Conservation (phyloP, 2,797 vertebrate genomes). For the Falco naumanni region DNA sequence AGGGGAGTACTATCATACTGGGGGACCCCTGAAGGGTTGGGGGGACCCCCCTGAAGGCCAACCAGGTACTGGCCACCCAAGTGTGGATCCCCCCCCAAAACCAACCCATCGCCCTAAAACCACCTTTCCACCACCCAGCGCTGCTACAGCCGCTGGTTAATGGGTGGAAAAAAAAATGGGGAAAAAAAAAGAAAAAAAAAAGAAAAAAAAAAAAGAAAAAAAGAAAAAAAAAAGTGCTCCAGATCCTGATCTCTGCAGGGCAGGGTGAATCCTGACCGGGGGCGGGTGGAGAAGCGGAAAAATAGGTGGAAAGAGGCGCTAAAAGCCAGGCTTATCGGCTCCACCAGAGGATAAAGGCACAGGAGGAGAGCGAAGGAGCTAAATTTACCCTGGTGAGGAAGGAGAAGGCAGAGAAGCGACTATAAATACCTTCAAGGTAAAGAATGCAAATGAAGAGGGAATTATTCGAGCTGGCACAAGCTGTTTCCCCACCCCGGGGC, state of each 20-base stretch:
- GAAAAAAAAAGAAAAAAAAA: too few relatives aligned
- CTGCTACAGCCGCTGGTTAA: neutral
- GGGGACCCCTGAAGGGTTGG: too few relatives aligned
- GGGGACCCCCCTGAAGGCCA: neutral
- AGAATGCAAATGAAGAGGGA: constrained; percentile 31
- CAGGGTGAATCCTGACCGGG: rapidly evolving
- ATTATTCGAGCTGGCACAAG: neutral
- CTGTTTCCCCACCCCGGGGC: neutral
- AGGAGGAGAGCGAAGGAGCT: neutral
- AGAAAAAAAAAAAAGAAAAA: too few relatives aligned
- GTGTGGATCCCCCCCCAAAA: neutral
- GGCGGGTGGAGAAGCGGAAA: neutral
- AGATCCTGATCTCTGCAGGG: neutral
- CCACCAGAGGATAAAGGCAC: neutral
- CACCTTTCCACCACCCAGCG: neutral
- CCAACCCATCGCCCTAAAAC: neutral
- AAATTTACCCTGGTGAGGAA: constrained; percentile 1
- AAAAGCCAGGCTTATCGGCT: neutral
- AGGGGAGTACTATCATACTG: rapidly evolving
- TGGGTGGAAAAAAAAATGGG: too few relatives aligned
- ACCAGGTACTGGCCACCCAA: too few relatives aligned
- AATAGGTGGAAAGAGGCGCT: neutral
- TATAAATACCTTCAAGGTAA: constrained; percentile 53
- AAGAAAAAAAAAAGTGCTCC: neutral
- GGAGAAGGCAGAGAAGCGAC: neutral